These are phyloP conservation scores for Thalassophryne amazonica DNA, from an alignment of 2,797 vertebrate genomes.

Conservation along the genomic window DNA sequence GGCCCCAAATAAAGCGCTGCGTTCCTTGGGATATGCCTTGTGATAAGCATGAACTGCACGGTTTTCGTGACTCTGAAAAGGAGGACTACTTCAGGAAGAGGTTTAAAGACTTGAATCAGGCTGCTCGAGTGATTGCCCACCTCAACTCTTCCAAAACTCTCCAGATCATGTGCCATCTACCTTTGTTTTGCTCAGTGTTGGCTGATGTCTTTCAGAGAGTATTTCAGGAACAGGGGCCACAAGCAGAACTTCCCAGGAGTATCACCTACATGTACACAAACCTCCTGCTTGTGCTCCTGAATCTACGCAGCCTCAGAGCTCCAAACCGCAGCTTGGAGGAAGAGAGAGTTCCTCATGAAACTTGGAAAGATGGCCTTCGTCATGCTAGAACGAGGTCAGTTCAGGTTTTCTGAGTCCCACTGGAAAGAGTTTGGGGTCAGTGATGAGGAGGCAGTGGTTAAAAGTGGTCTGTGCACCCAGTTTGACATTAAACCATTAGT, in stretches of 20 bases:
- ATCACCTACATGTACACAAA: slow-evolving; percentile 74
- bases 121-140: slow-evolving; percentile 53
- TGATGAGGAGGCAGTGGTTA: slow-evolving; percentile 30
- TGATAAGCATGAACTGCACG: slow-evolving; percentile 59
- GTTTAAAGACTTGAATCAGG: slow-evolving; percentile 56
- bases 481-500: slow-evolving; percentile 45
- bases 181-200: slow-evolving; percentile 67
- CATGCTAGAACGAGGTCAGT: slow-evolving; percentile 58
- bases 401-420: slow-evolving; percentile 29
- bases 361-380: slow-evolving; percentile 66
- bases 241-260: slow-evolving; percentile 43
- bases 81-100: slow-evolving; percentile 70
- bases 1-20: slow-evolving; percentile 25
- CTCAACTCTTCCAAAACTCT: slow-evolving; percentile 65
- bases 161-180: slow-evolving; percentile 78
- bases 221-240: slow-evolving; percentile 17
- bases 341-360: slow-evolving; percentile 57
- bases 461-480: slow-evolving; percentile 63
- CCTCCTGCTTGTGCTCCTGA: slow-evolving; percentile 54
- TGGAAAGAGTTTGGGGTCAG: slow-evolving; percentile 26
- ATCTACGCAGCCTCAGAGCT: slow-evolving; percentile 20
- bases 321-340: background rate
- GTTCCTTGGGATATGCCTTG: slow-evolving; percentile 58
- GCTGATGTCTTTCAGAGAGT: slow-evolving; percentile 41
- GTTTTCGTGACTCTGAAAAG: slow-evolving; percentile 63